Percentiles rank a stretch among this genome's conserved stretches.
Evolutionary conservation across 2,888 invertebrate genomes (phyloP).

Genomic region (Eugnorisma glareosa): DNA sequence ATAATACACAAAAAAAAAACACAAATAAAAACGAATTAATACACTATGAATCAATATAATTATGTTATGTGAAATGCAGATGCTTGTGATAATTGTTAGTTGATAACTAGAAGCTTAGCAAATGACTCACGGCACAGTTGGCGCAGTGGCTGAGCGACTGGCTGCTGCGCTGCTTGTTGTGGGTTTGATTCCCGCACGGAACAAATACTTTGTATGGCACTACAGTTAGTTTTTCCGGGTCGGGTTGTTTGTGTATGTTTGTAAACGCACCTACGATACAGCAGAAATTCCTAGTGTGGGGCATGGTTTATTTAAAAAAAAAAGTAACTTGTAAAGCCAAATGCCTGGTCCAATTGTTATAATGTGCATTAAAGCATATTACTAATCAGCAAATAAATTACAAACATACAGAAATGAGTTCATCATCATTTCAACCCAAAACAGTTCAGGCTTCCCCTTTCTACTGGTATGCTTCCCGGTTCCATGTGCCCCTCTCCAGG

Average conservation of each 20-base stretch:
- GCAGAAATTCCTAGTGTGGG: no score
- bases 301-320: no score
- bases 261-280: no score
- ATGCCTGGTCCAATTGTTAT: background rate
- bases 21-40: no score
- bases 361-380: no score
- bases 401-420: background rate
- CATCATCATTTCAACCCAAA: background rate
- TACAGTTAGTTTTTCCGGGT: no score
- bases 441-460: background rate
- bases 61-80: background rate
- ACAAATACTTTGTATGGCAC: no score
- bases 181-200: no score
- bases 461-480: background rate
- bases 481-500: background rate
- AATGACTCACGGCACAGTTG: background rate
- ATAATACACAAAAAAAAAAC: no score
- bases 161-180: no score
- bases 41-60: slow-evolving; percentile 3
- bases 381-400: background rate
- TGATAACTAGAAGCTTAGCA: background rate
- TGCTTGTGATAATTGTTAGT: background rate
- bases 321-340: background rate
- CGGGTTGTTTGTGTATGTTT: no score
- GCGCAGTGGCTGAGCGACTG: no score